These are phyloP conservation scores for Neodiprion lecontei DNA, from an alignment of 1,140 invertebrate genomes.

Conservation along the genomic window DNA sequence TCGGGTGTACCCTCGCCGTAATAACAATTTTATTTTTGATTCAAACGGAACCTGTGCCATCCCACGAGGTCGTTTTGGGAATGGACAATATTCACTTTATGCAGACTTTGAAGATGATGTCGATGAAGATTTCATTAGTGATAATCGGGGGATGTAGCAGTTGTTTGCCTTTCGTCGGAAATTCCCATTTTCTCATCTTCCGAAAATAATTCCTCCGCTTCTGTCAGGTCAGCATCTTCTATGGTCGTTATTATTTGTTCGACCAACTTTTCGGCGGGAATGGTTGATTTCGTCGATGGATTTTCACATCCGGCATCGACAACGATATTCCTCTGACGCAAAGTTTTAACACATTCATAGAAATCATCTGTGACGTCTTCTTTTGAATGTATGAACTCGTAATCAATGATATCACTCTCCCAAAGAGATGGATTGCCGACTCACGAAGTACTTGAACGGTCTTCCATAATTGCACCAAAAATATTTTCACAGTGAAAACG, in stretches of 20 bases:
- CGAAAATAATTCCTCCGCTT: not conserved
- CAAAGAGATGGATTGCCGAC: not conserved
- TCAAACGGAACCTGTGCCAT: constrained; percentile 14
- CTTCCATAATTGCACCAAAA: not conserved
- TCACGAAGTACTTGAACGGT: not conserved
- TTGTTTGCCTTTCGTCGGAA: not conserved
- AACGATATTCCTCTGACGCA: not conserved
- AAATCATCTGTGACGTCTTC: not conserved
- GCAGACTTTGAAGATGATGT: constrained; percentile 1
- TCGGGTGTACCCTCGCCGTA: constrained; percentile 26
- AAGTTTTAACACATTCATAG: not conserved
- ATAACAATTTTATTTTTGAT: constrained; percentile 28
- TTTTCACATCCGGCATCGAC: not conserved
- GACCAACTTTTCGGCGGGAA: not conserved
- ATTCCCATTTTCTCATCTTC: not conserved
- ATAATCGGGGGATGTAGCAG: not conserved
- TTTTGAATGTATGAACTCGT: not conserved
- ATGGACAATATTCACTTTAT: not conserved
- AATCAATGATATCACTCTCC: not conserved
- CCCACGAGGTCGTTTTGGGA: not conserved
- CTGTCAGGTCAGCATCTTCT: not conserved
- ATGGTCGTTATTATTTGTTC: not conserved
- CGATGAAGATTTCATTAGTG: not conserved
- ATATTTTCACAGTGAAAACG: not conserved
- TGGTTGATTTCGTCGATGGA: not conserved